Base-by-base conservation (phyloP, 2,888 invertebrate genomes). In the Coremacera marginata region DNA sequence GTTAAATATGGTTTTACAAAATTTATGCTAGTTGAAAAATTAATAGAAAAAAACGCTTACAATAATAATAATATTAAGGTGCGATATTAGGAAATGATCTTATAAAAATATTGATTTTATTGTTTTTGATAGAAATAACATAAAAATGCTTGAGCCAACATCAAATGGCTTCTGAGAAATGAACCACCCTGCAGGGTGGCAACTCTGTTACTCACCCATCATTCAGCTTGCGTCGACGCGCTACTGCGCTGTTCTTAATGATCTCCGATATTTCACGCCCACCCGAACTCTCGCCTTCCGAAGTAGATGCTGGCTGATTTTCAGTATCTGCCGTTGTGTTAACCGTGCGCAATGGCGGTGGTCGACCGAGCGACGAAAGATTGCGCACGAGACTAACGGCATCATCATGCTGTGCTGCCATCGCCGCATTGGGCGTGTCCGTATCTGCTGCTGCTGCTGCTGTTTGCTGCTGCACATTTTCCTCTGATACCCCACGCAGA, bases 241-340 rank as follows among this genome's bases (percentile, higher is more conserved):
- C 88, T 31, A 89, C 88, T 5, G 90, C 90, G 82, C 90, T 91
- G 79, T 90, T 90, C 80, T 89, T 90, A 79, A 92, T 90, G 60
- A 90, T 90, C 67, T 88, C 88, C 65, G 89, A 88, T 75, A 90
- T 89, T 82, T 91, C 90, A 7, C 90, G 87, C 16, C 90, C 90
- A 22, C 90, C 90, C 3, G 90, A 90, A 78, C 90, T 90, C 81
- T 90, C 90, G 52, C 90, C 90, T 77, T 90, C 90, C 16, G 90
- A 90, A 1, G 89, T 88, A 2, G 89, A 89, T 19, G 88, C 86
- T 82, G 27, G 31, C 34, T 31, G 63, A 57, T 55, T 65, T 27
- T 11, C 70, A 11, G 51, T 72, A 76, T 79, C 79, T 49, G 80
- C 79, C 60, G 78, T 78, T 27, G 57, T 22, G 27, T 27, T 27